Base-by-base conservation (phyloP, 2,888 invertebrate species). In the Branchellion lobata region DNA sequence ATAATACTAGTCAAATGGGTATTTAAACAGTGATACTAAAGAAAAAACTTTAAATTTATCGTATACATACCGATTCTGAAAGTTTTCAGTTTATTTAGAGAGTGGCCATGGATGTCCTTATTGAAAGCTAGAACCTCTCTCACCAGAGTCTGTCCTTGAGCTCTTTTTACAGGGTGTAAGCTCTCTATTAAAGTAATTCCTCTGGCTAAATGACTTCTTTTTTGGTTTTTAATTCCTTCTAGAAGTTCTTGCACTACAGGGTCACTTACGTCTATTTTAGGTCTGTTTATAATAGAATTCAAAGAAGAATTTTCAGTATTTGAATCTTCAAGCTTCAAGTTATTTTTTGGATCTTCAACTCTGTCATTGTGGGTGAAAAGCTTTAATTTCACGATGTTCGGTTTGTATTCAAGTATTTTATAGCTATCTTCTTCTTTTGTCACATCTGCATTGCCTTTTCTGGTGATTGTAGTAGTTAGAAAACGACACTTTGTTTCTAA, bases 171-270 rank as follows among this genome's bases (percentile, higher is more conserved):
- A 21, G 86, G 85, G 84, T 89, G 86, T 18, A 84, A 84, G 1
- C 89, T 88, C 82, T 90, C 89, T 14, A 89, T 88, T 1, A 90
- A 85, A 40, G 90, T 90, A 79, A 90, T 90, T 1, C 87, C 85
- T 81, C 86, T 85, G 8, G 90, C 89, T 65, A 90, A 84, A 74
- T 85, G 84, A 1, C 88, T 86, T 71, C 90, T 82, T 1, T 87
- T 83, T 0, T 88, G 84, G 18, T 81, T 79, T 27, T 84, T 80
- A 14, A 87, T 80, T 11, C 86, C 86, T 24, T 82, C 24, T 79
- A 82, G 85, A 11, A 86, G 79, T 21, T 79, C 71, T 40, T 84
- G 65, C 18, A 86, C 84, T 14, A 76, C 40, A 2, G 81, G 81
- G 53, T 84, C 82, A 53, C 84, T 83, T 61, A 53, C 65, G 1